Conservation (phyloP, 2,888 invertebrate genomes). For the Lordiphosa fenestrarum region DNA sequence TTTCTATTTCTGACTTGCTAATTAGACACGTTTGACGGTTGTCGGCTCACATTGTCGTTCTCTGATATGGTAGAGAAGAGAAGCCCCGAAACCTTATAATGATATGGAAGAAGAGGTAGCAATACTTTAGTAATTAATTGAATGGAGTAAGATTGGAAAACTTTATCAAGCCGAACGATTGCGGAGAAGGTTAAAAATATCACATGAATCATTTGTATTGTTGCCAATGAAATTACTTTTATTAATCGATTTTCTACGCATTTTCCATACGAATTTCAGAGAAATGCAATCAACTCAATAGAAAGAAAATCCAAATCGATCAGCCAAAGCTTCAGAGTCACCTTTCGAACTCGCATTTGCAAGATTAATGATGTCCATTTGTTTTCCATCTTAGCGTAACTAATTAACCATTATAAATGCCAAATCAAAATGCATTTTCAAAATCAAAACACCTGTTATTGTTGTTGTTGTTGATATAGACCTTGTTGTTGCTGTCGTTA, state of each 20-base stretch:
- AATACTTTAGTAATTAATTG: too few relatives aligned
- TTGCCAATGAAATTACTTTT: slow-evolving; percentile 1
- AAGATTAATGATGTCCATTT: slow-evolving; percentile 37
- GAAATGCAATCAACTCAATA: slow-evolving; percentile 24
- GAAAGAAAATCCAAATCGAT: slow-evolving; percentile 2
- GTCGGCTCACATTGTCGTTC: slow-evolving; percentile 14
- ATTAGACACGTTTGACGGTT: slow-evolving; percentile 59
- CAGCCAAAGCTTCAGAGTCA: background rate
- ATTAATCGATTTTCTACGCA: slow-evolving; percentile 31
- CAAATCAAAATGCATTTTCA: slow-evolving; percentile 39
- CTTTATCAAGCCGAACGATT: too few relatives aligned
- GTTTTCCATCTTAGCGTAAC: slow-evolving; percentile 20
- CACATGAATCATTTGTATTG: slow-evolving; percentile 13
- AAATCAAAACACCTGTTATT: slow-evolving; percentile 39
- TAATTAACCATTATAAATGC: slow-evolving; percentile 55
- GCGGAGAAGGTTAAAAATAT: too few relatives aligned
- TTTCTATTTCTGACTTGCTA: slow-evolving; percentile 27
- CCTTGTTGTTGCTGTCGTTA: background rate
- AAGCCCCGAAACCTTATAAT: background rate
- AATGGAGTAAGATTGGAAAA: too few relatives aligned
- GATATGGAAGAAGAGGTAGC: too few relatives aligned
- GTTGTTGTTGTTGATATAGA: slow-evolving; percentile 20
- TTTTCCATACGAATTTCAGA: slow-evolving; percentile 14
- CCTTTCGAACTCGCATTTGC: background rate
- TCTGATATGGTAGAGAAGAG: slow-evolving; percentile 21